Conservation (phyloP, 1,140 invertebrate genomes). For the Forficula auricularia region DNA sequence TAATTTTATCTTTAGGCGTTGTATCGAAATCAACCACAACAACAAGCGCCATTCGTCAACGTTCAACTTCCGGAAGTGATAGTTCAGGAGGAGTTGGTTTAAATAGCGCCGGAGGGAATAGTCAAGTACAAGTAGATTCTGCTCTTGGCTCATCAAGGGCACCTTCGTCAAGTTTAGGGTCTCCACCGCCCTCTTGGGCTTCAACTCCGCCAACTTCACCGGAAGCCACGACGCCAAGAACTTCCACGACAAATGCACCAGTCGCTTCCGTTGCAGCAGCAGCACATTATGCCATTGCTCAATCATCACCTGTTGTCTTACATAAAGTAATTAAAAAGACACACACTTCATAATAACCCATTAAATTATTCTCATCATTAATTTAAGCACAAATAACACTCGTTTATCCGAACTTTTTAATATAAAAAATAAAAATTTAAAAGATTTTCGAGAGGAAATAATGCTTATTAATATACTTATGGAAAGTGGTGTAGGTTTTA, state of each 20-base stretch:
- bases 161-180: conserved; percentile 27
- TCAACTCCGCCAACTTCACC: conserved; percentile 39
- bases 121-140: conserved; percentile 27
- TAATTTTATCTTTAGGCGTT: not conserved
- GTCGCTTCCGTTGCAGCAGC: too few species aligned
- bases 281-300: too few species aligned
- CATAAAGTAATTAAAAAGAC: too few species aligned
- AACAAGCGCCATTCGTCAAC: conserved; percentile 16
- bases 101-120: not conserved
- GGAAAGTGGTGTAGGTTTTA: too few species aligned
- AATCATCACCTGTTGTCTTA: too few species aligned
- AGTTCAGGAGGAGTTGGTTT: conserved; percentile 23
- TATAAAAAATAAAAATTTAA: too few species aligned
- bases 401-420: too few species aligned
- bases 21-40: not conserved
- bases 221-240: conserved; percentile 22
- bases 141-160: conserved; percentile 40
- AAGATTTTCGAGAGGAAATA: too few species aligned
- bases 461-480: too few species aligned
- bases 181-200: conserved; percentile 39
- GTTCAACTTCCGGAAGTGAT: conserved; percentile 29
- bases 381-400: too few species aligned
- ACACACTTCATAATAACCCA: too few species aligned
- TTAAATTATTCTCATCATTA: too few species aligned
- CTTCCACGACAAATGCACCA: not conserved